Conservation (phyloP, 2,888 invertebrate species). For the Neoitamus cyanurus region DNA sequence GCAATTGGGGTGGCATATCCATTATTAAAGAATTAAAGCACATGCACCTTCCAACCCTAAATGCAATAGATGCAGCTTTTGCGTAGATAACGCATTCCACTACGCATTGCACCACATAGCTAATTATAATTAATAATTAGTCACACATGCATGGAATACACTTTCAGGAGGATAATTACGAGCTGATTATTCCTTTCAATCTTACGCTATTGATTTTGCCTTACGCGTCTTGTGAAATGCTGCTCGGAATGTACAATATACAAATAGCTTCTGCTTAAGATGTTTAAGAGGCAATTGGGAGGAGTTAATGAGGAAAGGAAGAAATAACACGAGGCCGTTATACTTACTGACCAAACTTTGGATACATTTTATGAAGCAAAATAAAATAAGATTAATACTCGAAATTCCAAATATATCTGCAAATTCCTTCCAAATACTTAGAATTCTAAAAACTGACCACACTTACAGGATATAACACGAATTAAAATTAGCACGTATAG, state of each 20-base stretch:
- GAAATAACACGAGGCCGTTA: too few species aligned
- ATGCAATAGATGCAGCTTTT: neutral
- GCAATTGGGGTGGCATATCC: neutral
- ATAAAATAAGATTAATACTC: too few species aligned
- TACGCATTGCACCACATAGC: conserved; percentile 1
- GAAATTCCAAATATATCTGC: too few species aligned
- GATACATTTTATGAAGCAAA: too few species aligned
- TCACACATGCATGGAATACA: neutral
- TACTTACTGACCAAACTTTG: too few species aligned
- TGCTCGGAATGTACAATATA: neutral
- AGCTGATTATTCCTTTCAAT: neutral
- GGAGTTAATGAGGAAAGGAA: neutral
- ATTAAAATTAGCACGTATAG: too few species aligned
- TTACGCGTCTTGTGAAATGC: neutral
- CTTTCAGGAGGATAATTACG: neutral
- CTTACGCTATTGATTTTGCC: neutral
- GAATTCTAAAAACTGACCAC: too few species aligned
- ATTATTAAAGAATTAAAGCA: neutral
- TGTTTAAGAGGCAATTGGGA: neutral
- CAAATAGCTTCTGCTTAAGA: neutral
- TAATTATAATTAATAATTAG: conserved; percentile 5
- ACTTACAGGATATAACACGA: too few species aligned
- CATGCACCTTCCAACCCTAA: neutral
- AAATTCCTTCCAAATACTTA: too few species aligned
- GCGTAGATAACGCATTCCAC: neutral